Evolutionary conservation across 2,888 invertebrate species (phyloP).

Genomic region (Bellardia bayeri): DNA sequence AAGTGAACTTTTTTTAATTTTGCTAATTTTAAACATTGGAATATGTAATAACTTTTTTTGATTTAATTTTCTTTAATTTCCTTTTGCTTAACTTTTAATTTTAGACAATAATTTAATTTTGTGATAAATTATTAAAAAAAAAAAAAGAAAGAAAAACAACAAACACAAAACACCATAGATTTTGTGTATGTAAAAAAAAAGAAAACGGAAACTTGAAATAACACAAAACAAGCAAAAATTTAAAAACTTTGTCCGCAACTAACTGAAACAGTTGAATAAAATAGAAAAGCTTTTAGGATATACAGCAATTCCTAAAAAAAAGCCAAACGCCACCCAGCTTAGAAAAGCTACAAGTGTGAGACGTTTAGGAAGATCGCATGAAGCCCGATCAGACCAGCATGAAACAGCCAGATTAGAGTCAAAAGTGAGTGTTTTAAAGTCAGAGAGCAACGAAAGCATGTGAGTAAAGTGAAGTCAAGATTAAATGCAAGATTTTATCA

Average conservation of each 20-base stretch:
- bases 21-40: not conserved
- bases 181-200: slow-evolving; percentile 3
- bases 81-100: slow-evolving; percentile 27
- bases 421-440: not conserved
- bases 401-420: not conserved
- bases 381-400: not conserved
- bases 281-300: not conserved
- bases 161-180: not conserved
- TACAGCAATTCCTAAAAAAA: not conserved
- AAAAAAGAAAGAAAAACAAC: slow-evolving; percentile 13
- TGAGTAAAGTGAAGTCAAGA: slow-evolving; percentile 2
- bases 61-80: not conserved
- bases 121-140: slow-evolving; percentile 36
- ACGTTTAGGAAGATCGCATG: not conserved
- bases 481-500: not conserved
- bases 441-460: not conserved
- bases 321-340: not conserved
- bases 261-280: not conserved
- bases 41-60: not conserved
- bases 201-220: slow-evolving; percentile 15
- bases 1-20: slow-evolving; percentile 32
- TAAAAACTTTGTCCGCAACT: not conserved
- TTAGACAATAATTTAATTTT: slow-evolving; percentile 41
- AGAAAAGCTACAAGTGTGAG: not conserved
- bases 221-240: not conserved